Base-by-base conservation (phyloP, 2,113 vertebrate genomes). In the Paradoxurus hermaphroditus region DNA sequence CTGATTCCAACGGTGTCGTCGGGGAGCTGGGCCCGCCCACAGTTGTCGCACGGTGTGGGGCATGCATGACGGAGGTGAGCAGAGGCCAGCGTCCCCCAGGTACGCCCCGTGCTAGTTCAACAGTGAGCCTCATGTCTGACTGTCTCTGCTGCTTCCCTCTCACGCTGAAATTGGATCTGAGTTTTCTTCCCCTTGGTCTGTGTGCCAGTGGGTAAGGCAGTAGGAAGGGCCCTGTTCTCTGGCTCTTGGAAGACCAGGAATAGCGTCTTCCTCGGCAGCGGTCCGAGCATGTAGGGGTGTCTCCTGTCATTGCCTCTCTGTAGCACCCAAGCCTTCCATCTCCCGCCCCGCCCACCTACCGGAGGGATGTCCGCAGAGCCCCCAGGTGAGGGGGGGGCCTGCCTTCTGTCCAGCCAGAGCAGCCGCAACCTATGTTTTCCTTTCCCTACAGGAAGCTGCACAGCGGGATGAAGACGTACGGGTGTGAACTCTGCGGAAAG, bases 401-500 rank as follows among this genome's bases (percentile, higher is more conserved):
- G 29, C 34, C 77, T 88, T 31, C 44, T 31, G 21, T 68, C 49
- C 41, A 59, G 72, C 1, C 31, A 0, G 36, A 18, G 93, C 39
- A 34, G 90, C 68, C 59, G 90, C 98, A 72, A 98, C 86, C 92
- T 97, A 15, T 97, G 97, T 97, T 93, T 94, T 98, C 95, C 93
- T 96, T 95, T 98, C 56, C 97, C 86, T 96, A 73, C 98, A 99
- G 99, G 99, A 99, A 99, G 98, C 99, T 99, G 98, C 99, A 99
- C 99, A 99, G 99, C 77, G 99, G 99, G 67, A 99, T 99, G 99
- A 99, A 99, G 99, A 99, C 99, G 0, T 99, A 99, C 19, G 99
- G 99, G 98, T 99, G 99, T 39, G 99, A 99, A 98, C 98, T 99
- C 98, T 99, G 99, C 12, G 99, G 99, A 95, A 99, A 99, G 98